Conservation (phyloP, 2,888 invertebrate genomes). For the Papilio protenor region DNA sequence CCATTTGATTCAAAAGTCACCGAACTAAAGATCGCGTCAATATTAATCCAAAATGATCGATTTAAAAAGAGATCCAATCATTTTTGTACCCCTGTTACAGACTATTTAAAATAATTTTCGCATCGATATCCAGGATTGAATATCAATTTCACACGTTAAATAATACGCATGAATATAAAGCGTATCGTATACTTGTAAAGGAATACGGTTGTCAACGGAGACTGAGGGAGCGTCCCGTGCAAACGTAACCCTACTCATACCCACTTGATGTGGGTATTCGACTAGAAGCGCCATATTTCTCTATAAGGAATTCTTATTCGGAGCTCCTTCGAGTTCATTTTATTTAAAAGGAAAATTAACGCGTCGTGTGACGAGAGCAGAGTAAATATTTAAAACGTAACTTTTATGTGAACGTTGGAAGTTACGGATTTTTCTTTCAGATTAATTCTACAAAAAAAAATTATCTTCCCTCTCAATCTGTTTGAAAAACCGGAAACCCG, state of each 20-base stretch:
- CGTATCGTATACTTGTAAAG: conserved; percentile 16
- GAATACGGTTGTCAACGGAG: conserved; percentile 27
- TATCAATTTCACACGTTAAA: background rate
- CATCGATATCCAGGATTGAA: background rate
- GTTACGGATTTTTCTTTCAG: background rate
- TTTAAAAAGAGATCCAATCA: background rate
- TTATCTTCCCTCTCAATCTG: background rate
- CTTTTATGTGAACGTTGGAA: background rate
- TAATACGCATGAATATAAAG: conserved; percentile 2
- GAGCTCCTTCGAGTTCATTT: conserved; percentile 14
- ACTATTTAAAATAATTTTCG: background rate
- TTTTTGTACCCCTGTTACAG: background rate
- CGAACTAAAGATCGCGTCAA: background rate
- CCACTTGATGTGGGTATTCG: conserved; percentile 35
- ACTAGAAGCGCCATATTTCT: conserved; percentile 38
- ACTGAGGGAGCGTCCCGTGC: conserved; percentile 30
- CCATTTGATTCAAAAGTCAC: background rate
- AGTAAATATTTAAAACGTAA: conserved; percentile 27
- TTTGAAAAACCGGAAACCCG: background rate
- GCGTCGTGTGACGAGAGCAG: conserved; percentile 15
- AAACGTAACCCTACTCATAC: conserved; percentile 39
- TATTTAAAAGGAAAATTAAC: conserved; percentile 32
- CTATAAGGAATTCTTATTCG: conserved; percentile 35
- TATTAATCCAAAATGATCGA: background rate
- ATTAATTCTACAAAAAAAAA: background rate